Base-by-base conservation (phyloP, 2,888 invertebrate species). In the Hirudinaria manillensis region DNA sequence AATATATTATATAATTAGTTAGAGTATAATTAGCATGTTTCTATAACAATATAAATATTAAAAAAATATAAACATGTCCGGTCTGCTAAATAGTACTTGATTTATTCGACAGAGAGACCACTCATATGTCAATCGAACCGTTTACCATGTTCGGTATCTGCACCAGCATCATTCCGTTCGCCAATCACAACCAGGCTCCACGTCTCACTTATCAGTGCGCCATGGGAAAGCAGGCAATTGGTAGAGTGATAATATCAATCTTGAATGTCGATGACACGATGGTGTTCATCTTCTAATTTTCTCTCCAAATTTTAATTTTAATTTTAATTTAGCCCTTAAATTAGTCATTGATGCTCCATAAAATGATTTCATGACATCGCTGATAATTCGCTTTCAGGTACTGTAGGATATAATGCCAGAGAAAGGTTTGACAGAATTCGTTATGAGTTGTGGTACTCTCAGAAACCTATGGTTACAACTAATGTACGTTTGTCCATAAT, bases 211-310 rank as follows among this genome's bases (percentile, higher is more conserved):
- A 98, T 85, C 99, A 99, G 85, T 99, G 99, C 86, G 99, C 99
- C 87, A 99, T 99, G 99, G 99, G 99, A 27, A 99, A 99, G 88
- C 99, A 99, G 87, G 99, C 99, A 0, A 99, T 99, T 95, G 98
- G 93, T 90, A 85, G 85, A 87, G 55, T 36, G 45, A 45, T 16
- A 1, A 16, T 45, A 45, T 45, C 3, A 45, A 45, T 36, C 19
- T 19, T 21, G 45, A 38, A 45, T 27, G 10, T 0, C 24, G 10
- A 16, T 27, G n/a, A n/a, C n/a, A n/a, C n/a, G n/a, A n/a, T n/a
- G n/a, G n/a, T n/a, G n/a, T n/a, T n/a, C n/a, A n/a, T n/a, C n/a
- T n/a, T n/a, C n/a, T n/a, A n/a, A n/a, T n/a, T n/a, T n/a, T n/a
- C n/a, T n/a, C n/a, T n/a, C n/a, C n/a, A n/a, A n/a, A n/a, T n/a